phyloP scores from a whole-genome alignment of 2,113 vertebrate species.

The Melanostigma gelatinosum region DNA sequence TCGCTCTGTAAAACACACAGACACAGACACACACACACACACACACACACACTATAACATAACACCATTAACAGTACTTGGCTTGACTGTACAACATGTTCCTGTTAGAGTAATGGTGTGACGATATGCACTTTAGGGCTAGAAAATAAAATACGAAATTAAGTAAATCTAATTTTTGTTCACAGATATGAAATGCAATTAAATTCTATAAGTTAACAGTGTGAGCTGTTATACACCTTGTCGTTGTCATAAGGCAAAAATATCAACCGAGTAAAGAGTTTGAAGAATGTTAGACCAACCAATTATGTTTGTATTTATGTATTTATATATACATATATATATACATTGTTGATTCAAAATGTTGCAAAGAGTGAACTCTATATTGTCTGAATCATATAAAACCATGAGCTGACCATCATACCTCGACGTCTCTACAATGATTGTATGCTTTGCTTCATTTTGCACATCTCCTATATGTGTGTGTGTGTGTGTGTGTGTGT shows the following conservation, averaged over 20 bases:
- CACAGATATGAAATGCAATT: not conserved
- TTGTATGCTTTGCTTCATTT: not conserved
- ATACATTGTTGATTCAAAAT: not conserved
- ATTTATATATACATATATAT: not conserved
- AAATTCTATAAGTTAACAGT: not conserved
- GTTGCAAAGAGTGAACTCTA: not conserved
- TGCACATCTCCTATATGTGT: not conserved
- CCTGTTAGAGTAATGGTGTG: conserved; percentile 12
- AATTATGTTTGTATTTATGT: not conserved
- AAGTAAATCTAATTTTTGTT: not conserved
- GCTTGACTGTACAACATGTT: conserved; percentile 15
- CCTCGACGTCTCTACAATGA: not conserved
- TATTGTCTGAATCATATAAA: not conserved
- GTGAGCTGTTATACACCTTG: not conserved
- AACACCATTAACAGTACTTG: conserved; percentile 28
- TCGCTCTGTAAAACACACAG: conserved; percentile 82
- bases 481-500: not conserved
- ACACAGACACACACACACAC: conserved; percentile 20
- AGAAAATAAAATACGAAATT: not conserved
- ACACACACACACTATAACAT: conserved; percentile 7
- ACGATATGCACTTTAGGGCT: not conserved
- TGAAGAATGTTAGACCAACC: not conserved
- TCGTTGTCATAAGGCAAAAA: not conserved
- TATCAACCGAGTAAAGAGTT: not conserved
- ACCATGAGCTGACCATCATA: not conserved